Base-by-base conservation (phyloP, 2,888 invertebrate genomes). In the Agonopterix alstromeriana region DNA sequence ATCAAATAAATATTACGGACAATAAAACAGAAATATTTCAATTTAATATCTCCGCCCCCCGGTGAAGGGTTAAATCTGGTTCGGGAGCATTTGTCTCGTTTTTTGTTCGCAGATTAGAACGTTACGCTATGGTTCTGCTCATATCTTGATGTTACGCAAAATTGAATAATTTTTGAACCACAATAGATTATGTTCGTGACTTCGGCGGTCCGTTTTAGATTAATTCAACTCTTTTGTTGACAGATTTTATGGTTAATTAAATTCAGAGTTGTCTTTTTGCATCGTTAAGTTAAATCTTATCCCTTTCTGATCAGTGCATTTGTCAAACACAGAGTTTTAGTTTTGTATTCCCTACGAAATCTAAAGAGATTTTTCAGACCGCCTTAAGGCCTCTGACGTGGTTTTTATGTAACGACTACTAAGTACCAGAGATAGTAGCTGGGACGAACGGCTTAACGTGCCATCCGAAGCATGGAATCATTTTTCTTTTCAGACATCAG, bases 21-120 rank as follows among this genome's bases (percentile, higher is more conserved):
- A 82, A 85, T 88, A 85, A 87, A 88, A 87, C 81, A 77, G 71
- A 82, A 87, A 87, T 88, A 88, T 88, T 86, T 88, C 88, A 87
- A 84, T 86, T 86, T 83, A 80, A 82, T 79, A 80, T 75, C 73
- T 57, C 79, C 85, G 75, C 81, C 81, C 79, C 27, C 65, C 74
- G 56, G 67, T 66, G 61, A 86, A 86, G 85, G 88, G 87, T 86
- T 84, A 58, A 77, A 69, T 77, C 71, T 75, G 73, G 67, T 68
- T 56, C 69, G 63, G 62, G 63, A 57, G 58, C 61, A 62, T 67
- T 73, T 67, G 71, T 65, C 63, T 62, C 58, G 65, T 57, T 56
- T 78, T 76, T 82, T 82, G 71, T 78, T 68, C 60, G 52, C 62
- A 77, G 83, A 85, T 85, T 81, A 80, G 70, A 71, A 67, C 61